A percentile compares a stretch with the other conserved stretches of the same genome.
phyloP scores from a whole-genome alignment of 2,888 invertebrate species.

The Galerucella pusilla region DNA sequence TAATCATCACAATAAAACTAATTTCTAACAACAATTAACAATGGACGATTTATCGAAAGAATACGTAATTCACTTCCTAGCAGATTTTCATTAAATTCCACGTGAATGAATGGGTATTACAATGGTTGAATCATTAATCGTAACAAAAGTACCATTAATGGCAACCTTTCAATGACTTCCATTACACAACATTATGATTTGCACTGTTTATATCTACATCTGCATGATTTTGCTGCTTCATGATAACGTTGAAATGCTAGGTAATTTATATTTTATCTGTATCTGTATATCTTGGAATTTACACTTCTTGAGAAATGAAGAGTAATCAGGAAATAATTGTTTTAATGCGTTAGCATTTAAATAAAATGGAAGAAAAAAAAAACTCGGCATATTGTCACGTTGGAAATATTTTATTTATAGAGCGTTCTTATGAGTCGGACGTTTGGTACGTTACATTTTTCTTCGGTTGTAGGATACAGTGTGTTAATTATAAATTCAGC shows the following conservation, averaged over 20 bases:
- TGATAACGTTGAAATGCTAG: neutral
- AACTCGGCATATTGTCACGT: no score
- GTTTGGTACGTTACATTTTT: no score
- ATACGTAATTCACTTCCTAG: slow-evolving; percentile 7
- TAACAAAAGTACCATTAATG: slow-evolving; percentile 7
- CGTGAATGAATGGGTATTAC: neutral
- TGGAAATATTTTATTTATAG: no score
- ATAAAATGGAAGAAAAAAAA: neutral
- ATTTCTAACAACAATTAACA: slow-evolving; percentile 8
- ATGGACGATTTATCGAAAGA: neutral
- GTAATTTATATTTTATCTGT: slow-evolving; percentile 18
- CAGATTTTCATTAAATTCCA: neutral
- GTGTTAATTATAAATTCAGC: no score
- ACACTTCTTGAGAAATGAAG: slow-evolving; percentile 11
- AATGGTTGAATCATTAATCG: neutral
- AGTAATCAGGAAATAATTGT: slow-evolving; percentile 11
- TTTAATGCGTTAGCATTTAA: neutral
- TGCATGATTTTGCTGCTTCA: slow-evolving; percentile 7
- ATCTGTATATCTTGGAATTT: slow-evolving; percentile 20
- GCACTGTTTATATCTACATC: slow-evolving; percentile 3
- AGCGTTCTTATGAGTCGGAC: no score
- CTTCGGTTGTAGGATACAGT: no score
- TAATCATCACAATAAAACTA: neutral
- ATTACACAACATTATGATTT: neutral
- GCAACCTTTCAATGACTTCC: neutral